A percentile compares a stretch with the other conserved stretches of the same genome.
Conservation (phyloP, 2,113 vertebrate genomes). For the Grammomys surdaster region DNA sequence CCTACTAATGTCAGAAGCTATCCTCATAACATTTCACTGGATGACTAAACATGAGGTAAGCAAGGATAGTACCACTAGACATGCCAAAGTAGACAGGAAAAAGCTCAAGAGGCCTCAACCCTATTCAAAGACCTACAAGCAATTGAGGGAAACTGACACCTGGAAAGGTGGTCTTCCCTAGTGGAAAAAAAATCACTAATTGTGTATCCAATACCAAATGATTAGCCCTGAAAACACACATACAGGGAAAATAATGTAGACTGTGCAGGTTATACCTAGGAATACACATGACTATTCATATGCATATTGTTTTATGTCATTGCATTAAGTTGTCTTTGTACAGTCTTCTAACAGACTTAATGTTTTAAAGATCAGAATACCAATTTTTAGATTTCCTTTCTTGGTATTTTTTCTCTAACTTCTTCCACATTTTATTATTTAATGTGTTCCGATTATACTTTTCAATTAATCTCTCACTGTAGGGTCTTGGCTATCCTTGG, state of each 20-base stretch:
- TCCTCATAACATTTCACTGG: background rate
- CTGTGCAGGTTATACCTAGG: background rate
- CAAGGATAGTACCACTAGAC: background rate
- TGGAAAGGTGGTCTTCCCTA: no score
- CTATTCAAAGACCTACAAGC: background rate
- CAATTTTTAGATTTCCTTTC: background rate
- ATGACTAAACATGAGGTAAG: background rate
- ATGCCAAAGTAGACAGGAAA: background rate
- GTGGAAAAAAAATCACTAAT: background rate
- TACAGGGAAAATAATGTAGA: background rate
- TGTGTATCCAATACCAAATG: background rate
- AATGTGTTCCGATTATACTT: background rate
- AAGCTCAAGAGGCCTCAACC: background rate
- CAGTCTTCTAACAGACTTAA: background rate
- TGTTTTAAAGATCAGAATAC: background rate
- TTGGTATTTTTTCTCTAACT: background rate
- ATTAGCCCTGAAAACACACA: background rate
- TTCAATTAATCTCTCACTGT: background rate
- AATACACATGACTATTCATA: background rate
- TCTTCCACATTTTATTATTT: background rate
- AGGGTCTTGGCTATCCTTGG: no score
- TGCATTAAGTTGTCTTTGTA: background rate
- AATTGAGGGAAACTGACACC: background rate
- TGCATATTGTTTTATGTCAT: background rate
- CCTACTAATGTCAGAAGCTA: background rate